Base-by-base conservation (phyloP, 2,797 vertebrate species). In the Taenioides sp. region DNA sequence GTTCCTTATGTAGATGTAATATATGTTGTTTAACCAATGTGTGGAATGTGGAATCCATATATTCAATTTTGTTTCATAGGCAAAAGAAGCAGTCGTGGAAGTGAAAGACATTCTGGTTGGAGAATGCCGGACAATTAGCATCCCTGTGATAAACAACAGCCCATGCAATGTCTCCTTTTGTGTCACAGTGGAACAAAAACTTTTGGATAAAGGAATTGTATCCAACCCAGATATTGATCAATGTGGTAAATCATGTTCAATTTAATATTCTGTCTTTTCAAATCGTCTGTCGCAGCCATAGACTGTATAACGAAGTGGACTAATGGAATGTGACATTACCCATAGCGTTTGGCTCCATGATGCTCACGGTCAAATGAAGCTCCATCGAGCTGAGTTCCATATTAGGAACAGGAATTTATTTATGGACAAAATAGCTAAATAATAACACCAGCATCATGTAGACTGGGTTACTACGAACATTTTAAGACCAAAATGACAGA, bases 81-180 rank as follows among this genome's bases (percentile, higher is more conserved):
- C 92, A 47, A 85, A 92, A 70, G 78, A 84, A 5, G 69, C 89
- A 5, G 81, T 94, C 60, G 43, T 96, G 64, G 91, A 97, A 75
- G 84, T 97, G 43, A 96, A 95, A 55, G 87, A 92, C 11, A 74
- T 65, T 73, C 74, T 96, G 62, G 91, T 97, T 80, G 95, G 96
- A 82, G 89, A 88, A 76, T 83, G 54, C 67, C 86, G 90, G 76
- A 91, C 92, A 31, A 81, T 91, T 82, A 81, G 89, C 7, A 10
- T 99, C 79, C 90, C 91, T 25, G 85, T 99, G 2, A 79, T 95
- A 40, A 99, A 99, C 66, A 87, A 92, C 1, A 93, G 95, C 31
- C 86, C 89, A 74, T 98, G 96, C 75, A 52, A 93, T 16, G 81
- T 99, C 74, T 88, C 88, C 64, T 97, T 96, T 70, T 71, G 73